Base-by-base conservation (phyloP, 2,888 invertebrate genomes). In the Dicyrtomina minuta region DNA sequence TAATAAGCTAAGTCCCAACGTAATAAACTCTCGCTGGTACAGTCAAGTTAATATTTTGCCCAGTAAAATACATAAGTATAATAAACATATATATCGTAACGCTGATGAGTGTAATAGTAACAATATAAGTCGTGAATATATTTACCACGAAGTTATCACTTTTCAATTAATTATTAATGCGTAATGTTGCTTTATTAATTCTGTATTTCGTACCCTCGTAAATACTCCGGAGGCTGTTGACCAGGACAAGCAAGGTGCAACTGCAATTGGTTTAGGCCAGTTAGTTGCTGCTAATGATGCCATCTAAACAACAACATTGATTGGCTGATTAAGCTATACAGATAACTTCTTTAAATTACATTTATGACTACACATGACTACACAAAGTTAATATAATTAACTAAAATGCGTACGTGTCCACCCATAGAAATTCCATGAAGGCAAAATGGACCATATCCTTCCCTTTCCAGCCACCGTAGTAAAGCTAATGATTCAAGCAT, bases 371-470 rank as follows among this genome's bases (percentile, higher is more conserved):
- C 20, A 53, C 20, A 20, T 17, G 20, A 22, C 20, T 53, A 53
- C 24, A 20, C 53, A 53, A 53, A 20, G 5, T 12, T 12, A 22
- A 56, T 24, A 4, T 27, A 59, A 59, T 33, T 2, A 20, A 26
- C 20, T 24, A 58, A 8, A 8, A 13, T 43, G 87, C 91, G 87
- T 84, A 96, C 96, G 85, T 96, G 96, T 69, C 97, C 97, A 70
- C 97, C 97, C 96, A 98, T 96, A 33, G 97, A 97, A 67, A 97
- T 87, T 12, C 97, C 98, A 39, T 96, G 94, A 66, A 98, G 87
- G 62, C 96, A 96, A 24, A 98, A 85, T 0, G 98, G 97, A 13
- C 96, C 95, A 78, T 90, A 90, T 15, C 96, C 96, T 81, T 92
- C 88, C 67, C 87, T 84, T 83, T 95, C 93, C 81, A 94, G 93